Base-by-base conservation (phyloP, 2,113 vertebrate species). In the Rissa tridactyla region DNA sequence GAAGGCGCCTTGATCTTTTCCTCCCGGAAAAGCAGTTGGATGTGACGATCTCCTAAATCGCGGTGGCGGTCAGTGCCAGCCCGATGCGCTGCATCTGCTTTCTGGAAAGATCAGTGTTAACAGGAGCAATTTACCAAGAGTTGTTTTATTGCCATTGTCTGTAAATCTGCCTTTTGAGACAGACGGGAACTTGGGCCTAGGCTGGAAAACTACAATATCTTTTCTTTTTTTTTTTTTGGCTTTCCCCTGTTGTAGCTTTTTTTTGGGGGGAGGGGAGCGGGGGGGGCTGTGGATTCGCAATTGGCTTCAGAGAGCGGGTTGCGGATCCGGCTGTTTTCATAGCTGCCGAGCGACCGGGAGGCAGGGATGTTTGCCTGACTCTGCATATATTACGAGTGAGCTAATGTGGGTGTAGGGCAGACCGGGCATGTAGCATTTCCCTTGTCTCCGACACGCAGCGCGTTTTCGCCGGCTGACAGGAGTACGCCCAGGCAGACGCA, bases 331-430 rank as follows among this genome's bases (percentile, higher is more conserved):
- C 82, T 61, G 82, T 65, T 94, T 87, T 85, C n/a, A 0, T 90
- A 77, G 87, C 71, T 82, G 82, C 87, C 32, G 75, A 70, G 64
- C 49, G 82, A 5, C 40, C 36, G 30, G 46, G 69, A 92, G 55
- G 83, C 85, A 90, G 54, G 72, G 89, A 86, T 83, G 57, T 93
- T 96, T 92, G 91, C 94, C 95, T 94, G 92, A 66, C 78, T 96
- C 94, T 92, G 89, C 36, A 47, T 90, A 64, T 61, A 58, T 94
- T 96, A 85, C 78, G 79, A 79, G 44, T 83, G 92, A 94, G 86
- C 85, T 91, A 71, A 52, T 61, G 86, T 85, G 79, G 60, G 61
- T 92, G 69, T 90, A 85, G 94, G 72, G 71, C 92, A 90, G 51
- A 88, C 30, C 11, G 32, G 68, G 44, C 79, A 46, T 49, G 66